Conservation (phyloP, 1,140 invertebrate species). For the Theocolax elegans region DNA sequence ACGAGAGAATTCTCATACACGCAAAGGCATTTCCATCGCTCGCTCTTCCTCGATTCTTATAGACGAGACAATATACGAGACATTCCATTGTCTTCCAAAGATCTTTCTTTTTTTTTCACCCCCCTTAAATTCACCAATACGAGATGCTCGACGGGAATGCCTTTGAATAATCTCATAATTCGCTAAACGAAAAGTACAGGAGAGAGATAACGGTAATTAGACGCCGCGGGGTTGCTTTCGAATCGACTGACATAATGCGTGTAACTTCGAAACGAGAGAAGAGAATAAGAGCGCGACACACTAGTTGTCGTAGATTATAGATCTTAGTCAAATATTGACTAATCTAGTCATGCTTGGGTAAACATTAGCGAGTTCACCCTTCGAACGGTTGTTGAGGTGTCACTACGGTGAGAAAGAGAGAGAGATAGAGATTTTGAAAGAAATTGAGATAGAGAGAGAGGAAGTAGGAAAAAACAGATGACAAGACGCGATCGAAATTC, state of each 20-base stretch:
- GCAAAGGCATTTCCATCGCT: too few relatives aligned
- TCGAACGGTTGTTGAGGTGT: not conserved
- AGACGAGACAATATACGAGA: too few relatives aligned
- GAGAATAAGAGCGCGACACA: constrained; percentile 34
- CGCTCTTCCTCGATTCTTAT: too few relatives aligned
- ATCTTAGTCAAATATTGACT: constrained; percentile 6
- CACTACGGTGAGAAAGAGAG: not conserved
- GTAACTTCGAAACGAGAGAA: constrained; percentile 6
- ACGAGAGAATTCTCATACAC: too few relatives aligned
- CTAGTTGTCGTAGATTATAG: not conserved
- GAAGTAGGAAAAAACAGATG: too few relatives aligned
- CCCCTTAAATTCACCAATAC: not conserved
- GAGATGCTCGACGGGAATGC: too few relatives aligned
- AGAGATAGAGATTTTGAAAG: not conserved
- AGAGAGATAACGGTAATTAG: too few relatives aligned
- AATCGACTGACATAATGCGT: too few relatives aligned
- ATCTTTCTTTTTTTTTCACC: not conserved
- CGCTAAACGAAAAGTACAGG: too few relatives aligned
- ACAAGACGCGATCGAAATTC: not conserved
- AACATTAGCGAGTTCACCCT: not conserved
- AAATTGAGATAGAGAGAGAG: not conserved
- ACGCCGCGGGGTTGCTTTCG: too few relatives aligned
- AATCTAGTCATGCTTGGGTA: not conserved
- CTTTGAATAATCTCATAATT: too few relatives aligned
- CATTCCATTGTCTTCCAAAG: not conserved